phyloP scores from a whole-genome alignment of 2,888 invertebrate species.

The Anthrax anthrax region DNA sequence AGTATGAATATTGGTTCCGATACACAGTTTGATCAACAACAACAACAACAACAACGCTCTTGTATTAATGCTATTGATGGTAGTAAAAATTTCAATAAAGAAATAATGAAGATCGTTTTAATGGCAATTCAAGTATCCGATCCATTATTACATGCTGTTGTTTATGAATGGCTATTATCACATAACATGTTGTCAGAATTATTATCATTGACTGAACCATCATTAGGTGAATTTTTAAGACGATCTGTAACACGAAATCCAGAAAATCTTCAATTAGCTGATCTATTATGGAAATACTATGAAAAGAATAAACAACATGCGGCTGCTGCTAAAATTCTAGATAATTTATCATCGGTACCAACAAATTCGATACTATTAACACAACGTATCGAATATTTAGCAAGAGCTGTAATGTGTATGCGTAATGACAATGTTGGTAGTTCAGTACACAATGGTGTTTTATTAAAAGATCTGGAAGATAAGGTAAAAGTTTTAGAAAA shows the following conservation, averaged over 20 bases:
- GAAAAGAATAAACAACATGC: constrained; percentile 84
- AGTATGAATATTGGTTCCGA: background rate
- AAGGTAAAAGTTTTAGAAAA: constrained; percentile 38
- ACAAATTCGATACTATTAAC: constrained; percentile 61
- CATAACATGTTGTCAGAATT: constrained; percentile 59
- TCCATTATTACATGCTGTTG: constrained; percentile 76
- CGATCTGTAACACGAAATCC: constrained; percentile 38
- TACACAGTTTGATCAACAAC: background rate
- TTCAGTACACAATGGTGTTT: constrained; percentile 57
- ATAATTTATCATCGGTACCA: constrained; percentile 54
- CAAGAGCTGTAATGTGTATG: constrained; percentile 89
- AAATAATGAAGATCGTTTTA: constrained; percentile 47
- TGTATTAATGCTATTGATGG: constrained; percentile 12
- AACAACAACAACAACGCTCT: background rate
- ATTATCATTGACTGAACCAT: constrained; percentile 38
- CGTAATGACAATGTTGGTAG: constrained; percentile 69
- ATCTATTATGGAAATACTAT: constrained; percentile 91
- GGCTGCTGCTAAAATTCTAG: constrained; percentile 81
- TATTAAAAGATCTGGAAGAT: constrained; percentile 81
- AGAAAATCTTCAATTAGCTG: constrained; percentile 47
- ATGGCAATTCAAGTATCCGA: constrained; percentile 59
- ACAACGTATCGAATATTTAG: constrained; percentile 79
- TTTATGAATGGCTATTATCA: constrained; percentile 86
- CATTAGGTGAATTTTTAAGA: constrained; percentile 32
- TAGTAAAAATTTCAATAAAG: constrained; percentile 16